Base-by-base conservation (phyloP, 2,797 vertebrate species). In the Botia almorhae region DNA sequence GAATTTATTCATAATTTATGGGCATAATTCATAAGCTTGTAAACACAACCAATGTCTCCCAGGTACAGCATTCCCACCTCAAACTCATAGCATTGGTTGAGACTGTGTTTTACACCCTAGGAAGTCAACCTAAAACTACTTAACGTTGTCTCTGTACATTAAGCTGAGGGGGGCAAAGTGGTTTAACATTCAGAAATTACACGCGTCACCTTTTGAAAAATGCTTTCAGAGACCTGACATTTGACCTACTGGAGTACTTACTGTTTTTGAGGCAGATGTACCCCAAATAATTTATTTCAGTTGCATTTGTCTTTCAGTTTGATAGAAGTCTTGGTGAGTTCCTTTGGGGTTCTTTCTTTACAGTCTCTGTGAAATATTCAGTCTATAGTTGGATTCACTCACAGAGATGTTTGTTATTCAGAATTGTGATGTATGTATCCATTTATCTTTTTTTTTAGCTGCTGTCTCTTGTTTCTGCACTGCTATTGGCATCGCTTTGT, bases 381-480 rank as follows among this genome's bases (percentile, higher is more conserved):
- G 7, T 56, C 65, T 67, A 48, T 46, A 58, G 64, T 69, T 77
- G 21, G 36, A 77, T 16, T 69, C 64, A 19, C 51, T 58, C 75
- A 19, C 3, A 7, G 36, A 29, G 11, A 1, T 29, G 51, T 77
- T 69, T 68, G 36, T 48, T 77, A 77, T 77, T 69, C 51, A 36
- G 21, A 16, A 56, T 33, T 77, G 16, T 69, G 64, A 58, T 12
- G 21, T 68, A 43, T 76, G 21, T 68, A 43, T 76, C 36, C 5
- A 2, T 76, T 76, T 56, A 58, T 76, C 51, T 69, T 36, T 53
- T 60, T 58, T 76, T 77, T 77, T 58, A 48, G 65, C 64, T 63
- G 16, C 26, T 60, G 53, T 23, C 19, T 78, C 53, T 60, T 13
- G 43, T 17, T 67, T 70, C 11, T 78, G 23, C 69, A 39, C 67